A percentile compares a stretch with the other conserved stretches of the same genome.
phyloP scores from a whole-genome alignment of 2,797 vertebrate genomes.

The Hylomyscus alleni region DNA sequence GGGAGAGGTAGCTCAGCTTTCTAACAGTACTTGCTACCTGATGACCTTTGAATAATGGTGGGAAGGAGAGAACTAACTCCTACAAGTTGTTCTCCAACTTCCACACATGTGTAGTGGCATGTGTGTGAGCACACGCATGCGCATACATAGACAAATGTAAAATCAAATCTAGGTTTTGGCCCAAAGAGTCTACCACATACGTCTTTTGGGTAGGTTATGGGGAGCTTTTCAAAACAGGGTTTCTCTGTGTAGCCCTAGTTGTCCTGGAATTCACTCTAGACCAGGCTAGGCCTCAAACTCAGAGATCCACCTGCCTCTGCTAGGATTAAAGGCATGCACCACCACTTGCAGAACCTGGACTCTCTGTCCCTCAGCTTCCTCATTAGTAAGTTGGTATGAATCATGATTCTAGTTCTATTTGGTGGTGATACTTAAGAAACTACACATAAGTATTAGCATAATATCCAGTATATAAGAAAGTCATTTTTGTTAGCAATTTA shows the following conservation, averaged over 20 bases:
- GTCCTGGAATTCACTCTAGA: not conserved
- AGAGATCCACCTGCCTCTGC: not conserved
- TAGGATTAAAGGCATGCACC: not conserved
- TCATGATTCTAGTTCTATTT: not conserved
- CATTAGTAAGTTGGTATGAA: not conserved
- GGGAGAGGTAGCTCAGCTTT: not conserved
- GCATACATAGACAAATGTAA: not conserved
- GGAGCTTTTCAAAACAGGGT: not conserved
- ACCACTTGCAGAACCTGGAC: not conserved
- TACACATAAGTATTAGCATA: conserved; percentile 38
- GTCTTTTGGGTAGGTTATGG: not conserved
- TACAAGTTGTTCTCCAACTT: not conserved
- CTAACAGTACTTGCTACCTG: not conserved
- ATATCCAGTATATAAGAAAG: not conserved
- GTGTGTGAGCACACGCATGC: too few species aligned
- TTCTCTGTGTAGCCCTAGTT: not conserved
- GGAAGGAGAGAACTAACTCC: not conserved
- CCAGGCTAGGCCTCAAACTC: not conserved
- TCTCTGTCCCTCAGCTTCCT: conserved; percentile 36
- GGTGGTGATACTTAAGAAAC: conserved; percentile 1
- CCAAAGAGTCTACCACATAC: not conserved
- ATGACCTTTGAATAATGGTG: not conserved
- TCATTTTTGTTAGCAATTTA: not conserved
- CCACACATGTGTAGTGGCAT: not conserved
- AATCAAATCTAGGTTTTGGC: not conserved